Conservation (phyloP, 2,888 invertebrate species). For the Fissipunctia ypsillon region DNA sequence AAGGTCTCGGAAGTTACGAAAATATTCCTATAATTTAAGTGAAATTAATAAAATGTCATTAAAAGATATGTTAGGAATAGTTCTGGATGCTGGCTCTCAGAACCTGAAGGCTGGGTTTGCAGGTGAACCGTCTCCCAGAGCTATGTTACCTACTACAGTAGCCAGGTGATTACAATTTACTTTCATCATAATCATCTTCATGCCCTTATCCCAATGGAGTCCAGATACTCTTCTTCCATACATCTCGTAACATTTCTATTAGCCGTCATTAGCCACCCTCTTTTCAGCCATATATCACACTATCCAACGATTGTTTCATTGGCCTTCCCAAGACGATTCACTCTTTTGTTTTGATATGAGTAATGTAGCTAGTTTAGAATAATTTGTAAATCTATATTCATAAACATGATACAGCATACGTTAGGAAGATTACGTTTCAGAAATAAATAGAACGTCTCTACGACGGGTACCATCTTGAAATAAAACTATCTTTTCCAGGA, state of each 20-base stretch:
- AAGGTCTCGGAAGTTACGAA: slow-evolving; percentile 27
- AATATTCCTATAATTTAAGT: background rate
- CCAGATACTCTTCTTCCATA: background rate
- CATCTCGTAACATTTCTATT: background rate
- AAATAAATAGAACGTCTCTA: background rate
- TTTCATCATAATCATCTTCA: background rate
- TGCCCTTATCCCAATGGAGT: too few relatives aligned
- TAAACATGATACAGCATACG: too few relatives aligned
- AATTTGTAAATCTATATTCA: background rate
- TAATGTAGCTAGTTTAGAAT: background rate
- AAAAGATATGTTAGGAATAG: slow-evolving; percentile 90
- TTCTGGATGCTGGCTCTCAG: slow-evolving; percentile 97
- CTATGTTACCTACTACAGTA: slow-evolving; percentile 95
- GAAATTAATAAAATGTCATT: slow-evolving; percentile 54
- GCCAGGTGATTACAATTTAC: slow-evolving; percentile 60
- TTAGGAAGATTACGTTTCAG: background rate
- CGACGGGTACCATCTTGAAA: background rate
- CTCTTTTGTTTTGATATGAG: background rate
- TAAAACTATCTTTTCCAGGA: background rate
- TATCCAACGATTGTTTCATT: background rate
- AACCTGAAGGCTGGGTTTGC: slow-evolving; percentile 98
- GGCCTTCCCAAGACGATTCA: background rate
- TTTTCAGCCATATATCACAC: background rate
- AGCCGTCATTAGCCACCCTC: background rate
- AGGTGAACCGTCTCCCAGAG: slow-evolving; percentile 96